phyloP scores from a whole-genome alignment of 2,797 vertebrate species.

The Chiroxiphia lanceolata region DNA sequence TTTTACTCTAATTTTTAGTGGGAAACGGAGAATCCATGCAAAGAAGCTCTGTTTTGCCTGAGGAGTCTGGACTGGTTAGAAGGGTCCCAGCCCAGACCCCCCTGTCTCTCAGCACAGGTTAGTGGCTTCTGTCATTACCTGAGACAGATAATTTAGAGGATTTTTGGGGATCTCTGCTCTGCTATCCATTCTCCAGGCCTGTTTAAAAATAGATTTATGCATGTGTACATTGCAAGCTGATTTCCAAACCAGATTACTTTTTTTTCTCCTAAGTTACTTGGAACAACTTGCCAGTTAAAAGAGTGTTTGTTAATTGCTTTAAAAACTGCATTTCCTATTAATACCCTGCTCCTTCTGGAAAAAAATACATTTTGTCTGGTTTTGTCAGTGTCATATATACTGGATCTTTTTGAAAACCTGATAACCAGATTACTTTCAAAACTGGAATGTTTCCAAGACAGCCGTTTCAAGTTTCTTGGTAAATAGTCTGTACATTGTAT shows the following conservation, averaged over 20 bases:
- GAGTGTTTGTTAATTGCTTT: constrained; percentile 14
- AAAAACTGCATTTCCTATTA: constrained; percentile 3
- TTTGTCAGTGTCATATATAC: background rate
- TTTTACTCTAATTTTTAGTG: background rate
- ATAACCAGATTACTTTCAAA: constrained; percentile 23
- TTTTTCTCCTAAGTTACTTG: background rate
- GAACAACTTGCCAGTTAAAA: background rate
- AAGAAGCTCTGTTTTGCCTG: background rate
- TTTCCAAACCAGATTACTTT: background rate
- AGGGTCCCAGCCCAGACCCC: background rate
- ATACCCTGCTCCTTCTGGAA: background rate
- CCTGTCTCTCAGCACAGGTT: background rate
- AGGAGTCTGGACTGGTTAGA: background rate
- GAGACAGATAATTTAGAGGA: background rate
- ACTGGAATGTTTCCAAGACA: constrained; percentile 14
- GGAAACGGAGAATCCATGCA: background rate
- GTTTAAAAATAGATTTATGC: background rate
- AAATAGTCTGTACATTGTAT: constrained; percentile 37
- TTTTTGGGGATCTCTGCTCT: background rate
- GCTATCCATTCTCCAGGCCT: background rate
- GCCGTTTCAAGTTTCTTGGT: constrained; percentile 46
- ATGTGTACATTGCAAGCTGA: background rate
- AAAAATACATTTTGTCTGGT: background rate
- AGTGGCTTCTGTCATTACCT: background rate
- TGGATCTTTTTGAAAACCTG: background rate